phyloP scores from a whole-genome alignment of 2,113 vertebrate species.

The Nestor notabilis region DNA sequence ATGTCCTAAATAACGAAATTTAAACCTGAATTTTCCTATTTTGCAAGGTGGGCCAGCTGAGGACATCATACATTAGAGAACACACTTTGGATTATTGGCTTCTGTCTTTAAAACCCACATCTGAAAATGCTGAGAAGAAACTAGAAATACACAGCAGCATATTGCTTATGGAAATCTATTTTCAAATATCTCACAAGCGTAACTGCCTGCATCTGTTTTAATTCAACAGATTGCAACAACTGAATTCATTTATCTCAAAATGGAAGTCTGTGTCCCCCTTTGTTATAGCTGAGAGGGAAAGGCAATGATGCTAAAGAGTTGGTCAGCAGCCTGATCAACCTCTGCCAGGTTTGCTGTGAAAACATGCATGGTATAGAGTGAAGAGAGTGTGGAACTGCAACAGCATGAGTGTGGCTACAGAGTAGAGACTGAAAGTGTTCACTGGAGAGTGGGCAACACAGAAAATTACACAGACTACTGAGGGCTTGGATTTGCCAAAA shows the following conservation, averaged over 20 bases:
- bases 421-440: neutral
- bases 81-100: neutral
- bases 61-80: neutral
- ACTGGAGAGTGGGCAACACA: fast-evolving
- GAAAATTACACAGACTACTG: neutral
- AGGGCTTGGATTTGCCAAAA: neutral
- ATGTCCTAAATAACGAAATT: neutral
- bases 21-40: neutral
- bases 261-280: neutral
- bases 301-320: neutral
- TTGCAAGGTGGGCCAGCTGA: neutral
- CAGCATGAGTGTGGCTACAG: neutral
- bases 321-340: neutral
- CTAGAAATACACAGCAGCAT: neutral
- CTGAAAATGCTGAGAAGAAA: neutral
- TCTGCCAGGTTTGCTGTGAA: neutral
- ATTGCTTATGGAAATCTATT: neutral
- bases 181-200: neutral
- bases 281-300: neutral
- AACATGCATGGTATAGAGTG: neutral
- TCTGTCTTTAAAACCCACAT: neutral
- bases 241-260: neutral
- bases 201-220: neutral
- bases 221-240: neutral
- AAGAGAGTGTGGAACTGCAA: neutral